Evolutionary conservation across 2,113 vertebrate genomes (phyloP).

Genomic region (Ranitomeya imitator): DNA sequence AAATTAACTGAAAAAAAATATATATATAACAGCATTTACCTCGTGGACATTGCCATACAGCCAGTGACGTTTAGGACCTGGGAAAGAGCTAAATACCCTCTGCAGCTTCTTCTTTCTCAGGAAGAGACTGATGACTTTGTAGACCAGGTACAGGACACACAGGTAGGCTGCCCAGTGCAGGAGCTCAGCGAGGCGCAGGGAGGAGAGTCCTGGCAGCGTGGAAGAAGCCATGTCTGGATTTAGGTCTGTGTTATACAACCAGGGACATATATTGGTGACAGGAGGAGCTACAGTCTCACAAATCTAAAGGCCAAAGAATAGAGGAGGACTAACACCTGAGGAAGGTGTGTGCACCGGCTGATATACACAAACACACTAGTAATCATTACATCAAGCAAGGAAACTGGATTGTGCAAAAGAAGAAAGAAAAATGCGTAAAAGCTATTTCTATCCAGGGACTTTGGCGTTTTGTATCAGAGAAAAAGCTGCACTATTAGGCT

Average conservation of each 20-base stretch:
- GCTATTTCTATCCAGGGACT: too few relatives aligned
- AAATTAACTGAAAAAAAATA: too few relatives aligned
- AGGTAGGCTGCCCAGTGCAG: constrained; percentile 63
- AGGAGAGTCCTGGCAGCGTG: constrained; percentile 48
- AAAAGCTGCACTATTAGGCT: too few relatives aligned
- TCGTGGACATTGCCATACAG: constrained; percentile 71
- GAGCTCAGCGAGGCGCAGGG: constrained; percentile 55
- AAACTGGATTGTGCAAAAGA: not conserved
- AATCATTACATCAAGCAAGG: not conserved
- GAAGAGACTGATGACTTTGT: constrained; percentile 66
- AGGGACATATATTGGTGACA: not conserved
- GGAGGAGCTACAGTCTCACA: not conserved
- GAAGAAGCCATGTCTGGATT: not conserved
- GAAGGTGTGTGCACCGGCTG: not conserved
- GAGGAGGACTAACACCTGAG: not conserved
- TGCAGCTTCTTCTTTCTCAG: constrained; percentile 60
- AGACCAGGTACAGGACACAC: constrained; percentile 61
- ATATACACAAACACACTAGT: not conserved
- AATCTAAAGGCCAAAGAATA: not conserved
- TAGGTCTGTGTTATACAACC: not conserved
- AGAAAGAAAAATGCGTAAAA: too few relatives aligned
- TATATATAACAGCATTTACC: constrained; percentile 63
- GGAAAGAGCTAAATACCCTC: constrained; percentile 70
- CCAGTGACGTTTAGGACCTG: constrained; percentile 72
- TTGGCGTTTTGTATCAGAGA: too few relatives aligned